Percentiles rank a stretch among this genome's conserved stretches.
Conservation (phyloP, 2,797 vertebrate genomes). For the Enteromius afrohamiltoni region DNA sequence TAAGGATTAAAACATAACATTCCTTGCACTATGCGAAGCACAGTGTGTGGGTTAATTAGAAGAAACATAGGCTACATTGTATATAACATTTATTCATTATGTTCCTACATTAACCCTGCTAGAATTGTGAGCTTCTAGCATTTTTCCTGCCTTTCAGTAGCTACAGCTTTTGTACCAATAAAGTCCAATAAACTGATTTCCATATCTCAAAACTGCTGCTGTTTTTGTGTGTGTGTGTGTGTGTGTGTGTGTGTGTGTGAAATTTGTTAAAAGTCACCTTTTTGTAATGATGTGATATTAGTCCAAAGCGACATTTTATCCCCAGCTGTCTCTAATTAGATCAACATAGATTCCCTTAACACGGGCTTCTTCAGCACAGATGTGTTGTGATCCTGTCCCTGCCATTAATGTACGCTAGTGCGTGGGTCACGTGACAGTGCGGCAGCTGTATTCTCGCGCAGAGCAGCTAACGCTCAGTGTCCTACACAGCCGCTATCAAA, state of each 20-base stretch:
- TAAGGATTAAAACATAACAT: background rate
- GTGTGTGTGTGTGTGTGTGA: too few relatives aligned
- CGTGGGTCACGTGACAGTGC: conserved; percentile 36
- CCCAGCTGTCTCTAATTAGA: background rate
- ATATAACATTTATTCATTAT: background rate
- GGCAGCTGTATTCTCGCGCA: background rate
- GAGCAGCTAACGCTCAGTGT: conserved; percentile 23
- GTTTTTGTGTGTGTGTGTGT: too few relatives aligned
- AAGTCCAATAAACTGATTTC: background rate
- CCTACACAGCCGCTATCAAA: background rate
- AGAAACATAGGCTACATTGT: background rate
- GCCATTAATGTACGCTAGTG: background rate
- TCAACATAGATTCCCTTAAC: background rate
- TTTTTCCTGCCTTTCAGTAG: background rate
- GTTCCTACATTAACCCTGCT: background rate
- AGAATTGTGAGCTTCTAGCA: background rate
- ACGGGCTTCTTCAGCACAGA: background rate
- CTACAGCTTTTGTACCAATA: background rate
- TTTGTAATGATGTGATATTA: background rate
- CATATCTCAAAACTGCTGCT: background rate
- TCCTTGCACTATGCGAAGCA: background rate
- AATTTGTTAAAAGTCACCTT: too few relatives aligned
- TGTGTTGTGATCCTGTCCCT: background rate
- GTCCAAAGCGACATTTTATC: background rate
- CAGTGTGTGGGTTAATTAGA: background rate